Evolutionary conservation across 2,797 vertebrate species (phyloP), one percentile per base, ranked within the genome.

Genomic region (Cephalopachus bancanus): DNA sequence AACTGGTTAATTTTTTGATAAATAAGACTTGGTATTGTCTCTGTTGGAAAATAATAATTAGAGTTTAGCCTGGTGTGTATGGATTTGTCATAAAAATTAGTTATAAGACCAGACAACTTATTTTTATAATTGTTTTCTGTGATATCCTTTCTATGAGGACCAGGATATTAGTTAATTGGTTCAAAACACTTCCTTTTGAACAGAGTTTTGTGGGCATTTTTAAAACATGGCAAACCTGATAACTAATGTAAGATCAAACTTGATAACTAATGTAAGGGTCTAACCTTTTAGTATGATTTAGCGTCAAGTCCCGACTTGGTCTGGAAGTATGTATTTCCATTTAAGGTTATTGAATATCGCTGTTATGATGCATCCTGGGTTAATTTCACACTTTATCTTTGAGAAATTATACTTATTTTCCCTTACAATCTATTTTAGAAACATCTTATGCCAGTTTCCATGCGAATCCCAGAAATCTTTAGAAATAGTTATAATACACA

Each of bases 381-480:
- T 67, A 16, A 79, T 80, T 62, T 76, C 90, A 85, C 67, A 81
- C 24, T 26, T 93, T 76, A 9, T 30, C 5, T 67, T 51, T 76
- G 60, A 93, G 51, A 71, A 88, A 5, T 90, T 93, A 79, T 65
- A 83, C 22, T 85, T 60, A n/a, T 87, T 83, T 94, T 65, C 53
- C 64, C n/a, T 69, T 65, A 69, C 90, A 71, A 96, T 79, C 26
- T 28, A 86, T 53, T 62, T 57, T 69, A 75, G 22, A 1, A 78
- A 14, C 4, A 62, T 75, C 33, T n/a, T 60, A 83, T 67, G 44
- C 62, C 24, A 78, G 24, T 86, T 71, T 83, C 11, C 37, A 49
- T 53, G 0, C 28, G 72, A 88, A 78, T 7, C 9, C 10, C 24
- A 59, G 5, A 65, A 83, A n/a, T n/a, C n/a, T n/a, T n/a, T n/a